Base-by-base conservation (phyloP, 2,113 vertebrate species). In the Lepisosteus oculatus region DNA sequence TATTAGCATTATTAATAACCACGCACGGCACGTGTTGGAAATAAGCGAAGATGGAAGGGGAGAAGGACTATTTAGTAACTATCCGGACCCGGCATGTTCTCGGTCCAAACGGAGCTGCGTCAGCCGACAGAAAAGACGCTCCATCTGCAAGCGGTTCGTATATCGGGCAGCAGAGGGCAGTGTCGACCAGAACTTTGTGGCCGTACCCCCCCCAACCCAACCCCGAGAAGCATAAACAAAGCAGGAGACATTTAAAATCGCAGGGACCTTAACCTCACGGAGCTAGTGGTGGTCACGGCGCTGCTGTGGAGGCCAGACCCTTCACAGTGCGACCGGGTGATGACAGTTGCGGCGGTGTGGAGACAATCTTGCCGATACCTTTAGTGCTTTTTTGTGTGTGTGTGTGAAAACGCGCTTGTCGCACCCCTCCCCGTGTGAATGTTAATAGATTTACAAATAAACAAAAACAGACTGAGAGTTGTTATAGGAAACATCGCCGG, bases 161-260 rank as follows among this genome's bases (percentile, higher is more conserved):
- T 6, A 45, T 5, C 4, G 3, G 13, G n/a, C 73, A 70, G 73
- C 68, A 75, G 73, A 66, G 73, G 73, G 68, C 73, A 75, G 68
- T 75, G 68, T 61, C 66, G 73, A 44, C 63, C 62, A 75, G 44
- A 66, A 57, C 47, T 70, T 61, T 44, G 43, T 43, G 4, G 42
- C 42, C n/a, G 8, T 42, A 29, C 61, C 61, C 29, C 15, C 9
- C 1, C 29, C 29, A 29, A 15, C 8, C 11, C 13, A 3, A 7
- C 54, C n/a, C n/a, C 2, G 12, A 65, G 59, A 64, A 45, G 56
- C 67, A 74, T 55, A 56, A 69, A 75, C 61, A 74, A 67, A 65
- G 68, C 15, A 59, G 4, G 9, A 14, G 43, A 68, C 73, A 51
- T 51, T 8, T 54, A 15, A 55, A 56, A 63, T 51, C 42, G 55